Evolutionary conservation across 2,797 vertebrate genomes (phyloP), one percentile per base, ranked within the genome.

Genomic region (Malurus leucopterus): DNA sequence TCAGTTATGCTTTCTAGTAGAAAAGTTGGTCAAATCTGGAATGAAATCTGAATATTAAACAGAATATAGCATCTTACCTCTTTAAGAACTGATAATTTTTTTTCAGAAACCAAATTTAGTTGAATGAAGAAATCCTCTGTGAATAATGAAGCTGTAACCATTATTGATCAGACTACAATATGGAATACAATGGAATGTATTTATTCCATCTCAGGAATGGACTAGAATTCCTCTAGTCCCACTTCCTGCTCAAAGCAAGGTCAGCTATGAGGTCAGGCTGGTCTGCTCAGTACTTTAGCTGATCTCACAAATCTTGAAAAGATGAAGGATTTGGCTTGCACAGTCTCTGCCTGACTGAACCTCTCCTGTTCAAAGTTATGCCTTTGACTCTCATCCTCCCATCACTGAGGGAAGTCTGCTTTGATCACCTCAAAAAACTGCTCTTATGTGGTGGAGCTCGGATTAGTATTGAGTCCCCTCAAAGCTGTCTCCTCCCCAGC

Each of bases 401-500:
- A 57, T 23, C 23, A 24, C 9, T 65, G 71, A 58, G 24, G 59
- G 59, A 5, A 73, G 18, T 49, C 43, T 51, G 40, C 3, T 13
- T 72, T 79, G 50, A 55, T 47, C 13, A 30, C 29, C 29, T 58
- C 19, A 36, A 36, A 70, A 81, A 63, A 2, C 15, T 50, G 23
- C 15, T 69, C 5, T 41, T 22, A 46, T 17, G 7, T 18, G 29
- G 7, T 68, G 15, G 18, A 71, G 5, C 2, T 30, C 6, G 24
- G 51, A 32, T 21, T 46, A 41, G 3, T 57, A 54, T 18, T 72
- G 30, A 15, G 23, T n/a, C n/a, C n/a, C n/a, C n/a, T n/a, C n/a
- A n/a, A n/a, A n/a, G n/a, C n/a, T n/a, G n/a, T n/a, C 2, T 4
- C 5, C 19, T 76, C 3, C 15, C 10, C 1, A 40, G 0, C 14